phyloP scores from a whole-genome alignment of 1,140 invertebrate genomes.

The Micrasema longulum region DNA sequence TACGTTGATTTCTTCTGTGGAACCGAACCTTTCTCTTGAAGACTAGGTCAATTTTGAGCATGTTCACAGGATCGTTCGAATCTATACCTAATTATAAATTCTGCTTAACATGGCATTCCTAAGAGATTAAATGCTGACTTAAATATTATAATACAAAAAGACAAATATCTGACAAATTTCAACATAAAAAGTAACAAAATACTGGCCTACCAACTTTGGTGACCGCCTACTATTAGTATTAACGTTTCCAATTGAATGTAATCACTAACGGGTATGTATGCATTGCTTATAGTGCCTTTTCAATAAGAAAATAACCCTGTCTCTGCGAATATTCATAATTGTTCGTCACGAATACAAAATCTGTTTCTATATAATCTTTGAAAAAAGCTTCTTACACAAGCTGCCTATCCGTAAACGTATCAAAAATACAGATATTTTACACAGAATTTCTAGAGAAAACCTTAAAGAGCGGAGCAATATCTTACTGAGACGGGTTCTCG shows the following conservation, averaged over 20 bases:
- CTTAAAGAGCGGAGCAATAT: slow-evolving; percentile 8
- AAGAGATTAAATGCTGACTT: slow-evolving; percentile 42
- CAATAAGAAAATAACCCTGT: slow-evolving; percentile 42
- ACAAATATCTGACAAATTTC: slow-evolving; percentile 43
- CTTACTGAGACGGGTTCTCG: slow-evolving; percentile 4
- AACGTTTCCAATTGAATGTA: slow-evolving; percentile 15
- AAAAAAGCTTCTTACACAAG: slow-evolving; percentile 34
- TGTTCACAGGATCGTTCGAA: slow-evolving; percentile 46
- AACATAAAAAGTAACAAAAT: slow-evolving; percentile 51
- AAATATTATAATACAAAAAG: slow-evolving; percentile 48
- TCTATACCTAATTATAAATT: slow-evolving; percentile 46
- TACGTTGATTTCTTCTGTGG: slow-evolving; percentile 24
- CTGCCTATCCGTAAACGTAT: slow-evolving; percentile 27
- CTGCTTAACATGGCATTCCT: slow-evolving; percentile 49
- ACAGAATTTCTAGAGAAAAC: slow-evolving; percentile 23
- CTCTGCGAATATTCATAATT: slow-evolving; percentile 33
- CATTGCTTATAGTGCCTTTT: slow-evolving; percentile 32
- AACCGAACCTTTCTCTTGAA: slow-evolving; percentile 47
- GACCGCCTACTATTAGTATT: slow-evolving; percentile 12
- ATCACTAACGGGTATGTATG: slow-evolving; percentile 36
- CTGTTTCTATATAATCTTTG: slow-evolving; percentile 13
- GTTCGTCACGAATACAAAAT: slow-evolving; percentile 32
- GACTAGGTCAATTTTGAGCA: slow-evolving; percentile 54
- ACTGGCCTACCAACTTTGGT: slow-evolving; percentile 25
- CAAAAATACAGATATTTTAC: slow-evolving; percentile 35